phyloP scores from a whole-genome alignment of 1,140 invertebrate species.

The Ectropis grisescens region DNA sequence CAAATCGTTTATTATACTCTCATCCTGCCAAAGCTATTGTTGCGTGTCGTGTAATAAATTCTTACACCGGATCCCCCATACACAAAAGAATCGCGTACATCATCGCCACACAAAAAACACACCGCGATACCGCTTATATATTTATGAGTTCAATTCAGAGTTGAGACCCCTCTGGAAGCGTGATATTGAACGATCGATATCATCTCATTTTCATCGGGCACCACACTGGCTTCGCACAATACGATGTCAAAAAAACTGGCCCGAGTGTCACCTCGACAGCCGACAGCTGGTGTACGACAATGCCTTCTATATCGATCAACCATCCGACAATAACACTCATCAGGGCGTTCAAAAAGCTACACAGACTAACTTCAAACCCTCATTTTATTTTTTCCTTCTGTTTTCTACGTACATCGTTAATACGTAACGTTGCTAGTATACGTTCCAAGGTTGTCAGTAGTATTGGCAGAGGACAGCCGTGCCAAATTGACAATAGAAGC shows the following conservation, averaged over 20 bases:
- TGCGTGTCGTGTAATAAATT: constrained; percentile 15
- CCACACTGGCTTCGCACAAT: constrained; percentile 46
- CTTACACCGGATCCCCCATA: constrained; percentile 41
- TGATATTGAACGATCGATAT: constrained; percentile 62
- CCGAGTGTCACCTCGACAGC: constrained; percentile 59
- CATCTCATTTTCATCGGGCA: constrained; percentile 45
- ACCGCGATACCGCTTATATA: constrained; percentile 61
- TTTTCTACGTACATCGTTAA: too few species aligned
- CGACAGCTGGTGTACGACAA: constrained; percentile 60
- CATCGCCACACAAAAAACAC: constrained; percentile 49
- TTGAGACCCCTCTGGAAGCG: constrained; percentile 39
- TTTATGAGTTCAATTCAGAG: constrained; percentile 62
- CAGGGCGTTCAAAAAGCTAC: too few species aligned
- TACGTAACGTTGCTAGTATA: too few species aligned
- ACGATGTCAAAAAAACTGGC: constrained; percentile 50
- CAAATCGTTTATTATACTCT: constrained; percentile 12
- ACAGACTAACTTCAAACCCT: too few species aligned
- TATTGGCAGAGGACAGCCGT: constrained; percentile 34
- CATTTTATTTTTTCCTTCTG: too few species aligned
- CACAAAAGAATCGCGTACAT: constrained; percentile 48
- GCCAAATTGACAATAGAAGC: constrained; percentile 52
- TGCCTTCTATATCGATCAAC: constrained; percentile 50
- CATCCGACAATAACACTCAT: constrained; percentile 38
- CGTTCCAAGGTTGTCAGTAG: background rate
- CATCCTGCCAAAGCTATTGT: constrained; percentile 14